phyloP scores from a whole-genome alignment of 2,113 vertebrate species.

The Meles meles region DNA sequence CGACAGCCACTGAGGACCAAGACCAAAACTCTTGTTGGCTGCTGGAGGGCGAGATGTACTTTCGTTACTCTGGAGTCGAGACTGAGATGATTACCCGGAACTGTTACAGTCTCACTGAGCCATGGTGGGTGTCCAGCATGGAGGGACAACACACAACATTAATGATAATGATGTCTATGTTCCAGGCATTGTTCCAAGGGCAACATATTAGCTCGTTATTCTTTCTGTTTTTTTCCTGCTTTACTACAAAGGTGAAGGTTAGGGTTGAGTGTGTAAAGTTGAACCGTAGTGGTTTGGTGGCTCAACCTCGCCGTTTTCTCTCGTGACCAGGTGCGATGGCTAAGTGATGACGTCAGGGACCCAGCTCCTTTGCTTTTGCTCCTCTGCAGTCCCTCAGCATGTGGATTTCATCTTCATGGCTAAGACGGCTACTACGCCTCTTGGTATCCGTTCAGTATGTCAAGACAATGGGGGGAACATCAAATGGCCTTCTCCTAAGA shows the following conservation, averaged over 20 bases:
- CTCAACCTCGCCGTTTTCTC: background rate
- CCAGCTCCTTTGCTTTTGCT: background rate
- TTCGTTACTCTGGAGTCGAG: background rate
- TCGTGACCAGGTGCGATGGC: background rate
- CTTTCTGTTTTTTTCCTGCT: background rate
- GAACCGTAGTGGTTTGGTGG: background rate
- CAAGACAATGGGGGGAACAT: background rate
- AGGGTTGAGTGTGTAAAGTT: background rate
- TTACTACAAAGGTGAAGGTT: background rate
- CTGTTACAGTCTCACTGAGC: rapidly evolving
- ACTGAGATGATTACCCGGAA: background rate
- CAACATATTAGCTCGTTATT: background rate
- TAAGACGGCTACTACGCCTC: background rate
- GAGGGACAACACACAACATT: rapidly evolving
- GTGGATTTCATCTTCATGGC: background rate
- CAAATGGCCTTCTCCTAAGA: background rate
- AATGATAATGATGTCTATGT: background rate
- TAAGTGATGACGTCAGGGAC: background rate
- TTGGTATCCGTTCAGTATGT: background rate
- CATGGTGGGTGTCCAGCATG: rapidly evolving
- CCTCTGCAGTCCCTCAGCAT: background rate
- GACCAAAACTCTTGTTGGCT: background rate
- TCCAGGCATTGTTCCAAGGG: background rate
- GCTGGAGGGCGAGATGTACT: rapidly evolving
- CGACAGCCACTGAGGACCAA: rapidly evolving